Conservation (phyloP, 2,113 vertebrate genomes). For the Todiramphus chloris region DNA sequence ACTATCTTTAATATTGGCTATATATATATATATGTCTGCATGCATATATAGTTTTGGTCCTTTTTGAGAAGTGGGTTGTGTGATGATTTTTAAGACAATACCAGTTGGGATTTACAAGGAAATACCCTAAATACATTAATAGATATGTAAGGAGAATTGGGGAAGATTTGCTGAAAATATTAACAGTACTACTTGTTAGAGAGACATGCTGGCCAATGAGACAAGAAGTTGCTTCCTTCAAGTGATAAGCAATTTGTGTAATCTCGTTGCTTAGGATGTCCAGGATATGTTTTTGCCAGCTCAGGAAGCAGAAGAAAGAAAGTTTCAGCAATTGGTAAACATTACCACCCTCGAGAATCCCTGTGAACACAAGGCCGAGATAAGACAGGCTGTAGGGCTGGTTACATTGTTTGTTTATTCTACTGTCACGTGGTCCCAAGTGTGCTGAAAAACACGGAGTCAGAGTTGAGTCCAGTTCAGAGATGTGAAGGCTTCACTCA, state of each 20-base stretch:
- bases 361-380: constrained; percentile 79
- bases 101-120: neutral
- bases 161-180: neutral
- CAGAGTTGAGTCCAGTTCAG: constrained; percentile 70
- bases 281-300: constrained; percentile 83
- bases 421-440: constrained; percentile 60
- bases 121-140: neutral
- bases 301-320: constrained; percentile 87
- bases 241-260: constrained; percentile 67
- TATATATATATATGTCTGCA: neutral
- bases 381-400: constrained; percentile 74
- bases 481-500: constrained; percentile 84
- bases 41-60: neutral
- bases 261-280: constrained; percentile 76
- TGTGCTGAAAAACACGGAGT: constrained; percentile 55
- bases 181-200: neutral
- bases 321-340: constrained; percentile 89
- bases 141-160: neutral
- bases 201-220: neutral
- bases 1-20: rapidly evolving
- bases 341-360: constrained; percentile 77
- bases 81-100: neutral
- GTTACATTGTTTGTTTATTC: constrained; percentile 76
- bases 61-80: neutral
- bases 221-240: neutral